These are phyloP conservation scores for Phrynosoma platyrhinos DNA, from an alignment of 2,113 vertebrate species.

Conservation along the genomic window DNA sequence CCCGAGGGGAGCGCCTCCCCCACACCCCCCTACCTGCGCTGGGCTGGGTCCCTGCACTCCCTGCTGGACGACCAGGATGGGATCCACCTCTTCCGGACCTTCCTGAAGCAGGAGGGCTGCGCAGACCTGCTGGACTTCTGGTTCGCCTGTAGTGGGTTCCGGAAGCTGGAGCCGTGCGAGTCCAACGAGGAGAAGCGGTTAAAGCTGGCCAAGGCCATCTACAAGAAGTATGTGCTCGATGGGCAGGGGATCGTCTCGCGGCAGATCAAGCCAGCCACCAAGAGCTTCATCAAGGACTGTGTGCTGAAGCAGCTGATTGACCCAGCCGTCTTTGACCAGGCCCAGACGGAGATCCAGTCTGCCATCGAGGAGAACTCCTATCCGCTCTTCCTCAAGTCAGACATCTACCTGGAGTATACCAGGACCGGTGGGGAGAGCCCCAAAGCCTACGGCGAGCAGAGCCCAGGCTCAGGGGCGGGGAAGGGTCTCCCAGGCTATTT, in stretches of 20 bases:
- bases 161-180: conserved; percentile 87
- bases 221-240: conserved; percentile 95
- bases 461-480: conserved; percentile 85
- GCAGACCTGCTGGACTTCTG: conserved; percentile 97
- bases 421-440: conserved; percentile 94
- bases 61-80: conserved; percentile 97
- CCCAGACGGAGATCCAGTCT: conserved; percentile 94
- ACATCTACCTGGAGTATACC: conserved; percentile 96
- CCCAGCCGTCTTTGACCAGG: conserved; percentile 97
- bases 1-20: conserved; percentile 97
- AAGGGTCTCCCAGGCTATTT: conserved; percentile 87
- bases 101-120: conserved; percentile 93
- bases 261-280: conserved; percentile 95
- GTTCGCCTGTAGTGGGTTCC: conserved; percentile 97
- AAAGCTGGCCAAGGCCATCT: conserved; percentile 94
- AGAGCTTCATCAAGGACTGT: conserved; percentile 96
- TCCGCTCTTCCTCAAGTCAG: conserved; percentile 95
- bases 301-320: conserved; percentile 91
- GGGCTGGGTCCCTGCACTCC: conserved; percentile 96
- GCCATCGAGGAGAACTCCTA: conserved; percentile 97
- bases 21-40: conserved; percentile 95
- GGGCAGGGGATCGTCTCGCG: conserved; percentile 91
- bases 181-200: conserved; percentile 92
- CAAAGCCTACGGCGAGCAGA: conserved; percentile 87
- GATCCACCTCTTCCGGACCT: conserved; percentile 93